Base-by-base conservation (phyloP, 2,113 vertebrate genomes). In the Amphiprion percula region DNA sequence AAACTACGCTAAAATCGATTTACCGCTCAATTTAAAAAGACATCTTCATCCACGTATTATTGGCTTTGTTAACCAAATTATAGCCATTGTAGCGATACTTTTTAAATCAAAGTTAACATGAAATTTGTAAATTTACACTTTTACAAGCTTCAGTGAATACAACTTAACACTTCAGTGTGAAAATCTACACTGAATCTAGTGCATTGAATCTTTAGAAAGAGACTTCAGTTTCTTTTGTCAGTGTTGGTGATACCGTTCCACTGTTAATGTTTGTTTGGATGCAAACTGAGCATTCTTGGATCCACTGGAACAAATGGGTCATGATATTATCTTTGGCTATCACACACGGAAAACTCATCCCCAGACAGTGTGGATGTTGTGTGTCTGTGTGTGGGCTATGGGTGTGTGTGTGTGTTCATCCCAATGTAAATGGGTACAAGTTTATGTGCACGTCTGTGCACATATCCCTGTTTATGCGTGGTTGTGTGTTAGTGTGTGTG, bases 321-420 rank as follows among this genome's bases (percentile, higher is more conserved):
- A 90, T 90, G 85, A 92, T 85, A 90, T 92, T 91, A 88, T 87
- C 79, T 87, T 88, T 91, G 89, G 91, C 90, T 77, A 65, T 23
- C 58, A n/a, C 65, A 67, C 76, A 74, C 79, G 79, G 82, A 87
- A 87, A 78, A 80, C 30, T 72, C 68, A 54, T 78, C 78, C 68
- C 56, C 76, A 76, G 87, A 88, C 71, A 80, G 68, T 74, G 80
- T 70, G 74, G 30, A 53, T 67, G 61, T 68, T 33, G n/a, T 46
- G 82, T 77, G 81, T 70, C 50, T 85, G 67, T 74, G 68, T 77
- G 83, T 68, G 68, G 60, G 68, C 73, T 55, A 33, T 33, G 68
- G 72, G 80, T 70, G 72, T 33, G n/a, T 46, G 33, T 37, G 33
- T 77, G 75, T 72, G 89, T 68, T 82, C 72, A 83, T 88, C 72